Base-by-base conservation (phyloP, 2,888 invertebrate species). In the Amphipyra tragopoginis region DNA sequence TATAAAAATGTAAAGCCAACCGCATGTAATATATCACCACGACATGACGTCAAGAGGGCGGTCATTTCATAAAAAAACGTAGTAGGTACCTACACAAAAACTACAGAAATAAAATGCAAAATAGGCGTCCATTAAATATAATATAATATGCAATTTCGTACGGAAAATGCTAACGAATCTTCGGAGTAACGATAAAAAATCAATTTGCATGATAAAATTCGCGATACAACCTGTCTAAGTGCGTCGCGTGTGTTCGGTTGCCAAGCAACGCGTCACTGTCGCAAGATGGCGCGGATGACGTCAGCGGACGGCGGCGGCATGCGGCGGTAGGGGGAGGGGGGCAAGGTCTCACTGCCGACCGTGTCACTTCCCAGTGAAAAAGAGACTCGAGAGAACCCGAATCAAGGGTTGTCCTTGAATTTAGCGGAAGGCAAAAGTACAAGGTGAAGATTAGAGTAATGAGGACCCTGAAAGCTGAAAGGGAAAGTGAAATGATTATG, bases 211-310 rank as follows among this genome's bases (percentile, higher is more conserved):
- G 64, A 71, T 78, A 78, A 75, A 59, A 78, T 75, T 71, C 51
- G 79, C 70, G 69, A 76, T 72, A 83, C 77, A 80, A 83, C 77
- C 78, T 80, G 76, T 77, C 77, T 80, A 72, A 53, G 68, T 88
- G 86, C 86, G 88, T 86, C 84, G 86, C 88, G 86, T 86, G 87
- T 86, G 82, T 84, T 82, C 75, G 82, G 93, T 94, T 93, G 93
- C 94, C 81, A 85, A 83, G 94, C 93, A 93, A 94, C 93, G 89
- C 86, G 86, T 88, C 86, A 88, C 81, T 85, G 87, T 86, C 86
- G 88, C 93, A 94, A 94, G 94, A 94, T 94, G 94, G 94, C 94
- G 93, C 84, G 81, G 85, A 78, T 93, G 92, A 93, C 94, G 94
- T 94, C 93, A 94, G 82, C 87, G 80, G 85, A 84, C 86, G 79